Evolutionary conservation across 2,888 invertebrate genomes (phyloP).

Genomic region (Caenorhabditis wallacei): DNA sequence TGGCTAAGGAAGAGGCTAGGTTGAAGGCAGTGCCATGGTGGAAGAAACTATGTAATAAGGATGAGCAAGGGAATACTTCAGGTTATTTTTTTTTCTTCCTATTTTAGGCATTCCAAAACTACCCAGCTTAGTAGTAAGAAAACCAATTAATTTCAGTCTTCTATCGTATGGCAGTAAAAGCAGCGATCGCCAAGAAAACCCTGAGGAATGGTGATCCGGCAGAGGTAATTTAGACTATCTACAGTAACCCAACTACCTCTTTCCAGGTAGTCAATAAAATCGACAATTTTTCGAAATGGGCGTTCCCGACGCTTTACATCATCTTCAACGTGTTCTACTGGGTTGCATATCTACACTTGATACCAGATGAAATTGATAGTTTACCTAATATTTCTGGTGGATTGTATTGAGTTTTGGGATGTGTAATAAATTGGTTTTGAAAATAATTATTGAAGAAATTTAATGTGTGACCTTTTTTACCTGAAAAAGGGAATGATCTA

Average conservation of each 20-base stretch:
- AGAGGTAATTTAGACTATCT: constrained; percentile 47
- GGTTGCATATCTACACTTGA: constrained; percentile 87
- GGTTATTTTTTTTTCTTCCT: constrained; percentile 40
- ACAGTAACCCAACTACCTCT: background rate
- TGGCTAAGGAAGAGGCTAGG: constrained; percentile 58
- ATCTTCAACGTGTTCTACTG: constrained; percentile 91
- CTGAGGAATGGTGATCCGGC: constrained; percentile 75
- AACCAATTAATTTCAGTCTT: constrained; percentile 72
- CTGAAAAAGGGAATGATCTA: no score
- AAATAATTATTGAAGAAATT: no score
- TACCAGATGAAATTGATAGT: constrained; percentile 79
- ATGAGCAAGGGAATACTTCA: constrained; percentile 63
- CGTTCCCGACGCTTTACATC: constrained; percentile 89
- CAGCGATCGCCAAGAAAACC: constrained; percentile 75
- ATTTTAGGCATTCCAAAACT: no score
- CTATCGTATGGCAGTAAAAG: constrained; percentile 78
- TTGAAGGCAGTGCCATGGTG: constrained; percentile 58
- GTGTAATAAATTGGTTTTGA: no score
- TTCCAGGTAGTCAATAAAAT: constrained; percentile 76
- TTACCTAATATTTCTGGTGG: constrained; percentile 55
- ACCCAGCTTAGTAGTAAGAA: no score
- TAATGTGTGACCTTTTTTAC: no score
- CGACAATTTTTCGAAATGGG: constrained; percentile 84
- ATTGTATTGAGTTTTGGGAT: constrained; percentile 43
- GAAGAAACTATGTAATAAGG: constrained; percentile 59